phyloP scores from a whole-genome alignment of 2,113 vertebrate genomes.

The Oncorhynchus nerka region DNA sequence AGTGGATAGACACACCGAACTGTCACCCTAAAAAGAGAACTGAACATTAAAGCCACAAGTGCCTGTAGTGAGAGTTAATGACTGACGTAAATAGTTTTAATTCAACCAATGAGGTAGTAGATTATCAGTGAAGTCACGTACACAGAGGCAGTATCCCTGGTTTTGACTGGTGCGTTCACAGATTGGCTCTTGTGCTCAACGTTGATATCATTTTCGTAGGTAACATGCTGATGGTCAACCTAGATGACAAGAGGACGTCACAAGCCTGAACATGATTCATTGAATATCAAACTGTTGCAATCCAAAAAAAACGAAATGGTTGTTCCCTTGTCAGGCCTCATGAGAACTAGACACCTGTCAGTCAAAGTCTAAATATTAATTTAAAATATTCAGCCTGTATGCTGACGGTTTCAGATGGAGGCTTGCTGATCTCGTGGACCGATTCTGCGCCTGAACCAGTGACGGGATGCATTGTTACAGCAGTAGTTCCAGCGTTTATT shows the following conservation, averaged over 20 bases:
- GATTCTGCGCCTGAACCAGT: too few species aligned
- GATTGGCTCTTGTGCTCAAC: slow-evolving; percentile 22
- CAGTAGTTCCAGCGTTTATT: too few species aligned
- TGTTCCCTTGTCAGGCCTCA: too few species aligned
- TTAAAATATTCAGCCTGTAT: too few species aligned
- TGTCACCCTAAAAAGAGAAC: slow-evolving; percentile 40
- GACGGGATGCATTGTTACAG: too few species aligned
- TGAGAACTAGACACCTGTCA: too few species aligned
- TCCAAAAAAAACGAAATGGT: neutral
- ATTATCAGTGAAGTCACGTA: neutral
- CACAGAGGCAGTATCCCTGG: slow-evolving; percentile 51
- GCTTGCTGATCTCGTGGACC: too few species aligned
- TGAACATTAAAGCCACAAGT: neutral
- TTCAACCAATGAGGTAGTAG: neutral
- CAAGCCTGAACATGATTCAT: too few species aligned
- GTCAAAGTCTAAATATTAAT: too few species aligned
- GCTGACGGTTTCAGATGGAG: too few species aligned
- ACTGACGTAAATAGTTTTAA: neutral
- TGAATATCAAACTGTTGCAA: neutral
- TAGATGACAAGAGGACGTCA: slow-evolving; percentile 14
- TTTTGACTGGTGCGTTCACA: slow-evolving; percentile 34
- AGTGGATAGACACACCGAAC: slow-evolving; percentile 57
- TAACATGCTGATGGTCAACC: slow-evolving; percentile 50
- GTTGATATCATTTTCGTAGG: slow-evolving; percentile 69
- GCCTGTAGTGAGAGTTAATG: too few species aligned